Base-by-base conservation (phyloP, 1,140 invertebrate genomes). In the Drosophila nannoptera region DNA sequence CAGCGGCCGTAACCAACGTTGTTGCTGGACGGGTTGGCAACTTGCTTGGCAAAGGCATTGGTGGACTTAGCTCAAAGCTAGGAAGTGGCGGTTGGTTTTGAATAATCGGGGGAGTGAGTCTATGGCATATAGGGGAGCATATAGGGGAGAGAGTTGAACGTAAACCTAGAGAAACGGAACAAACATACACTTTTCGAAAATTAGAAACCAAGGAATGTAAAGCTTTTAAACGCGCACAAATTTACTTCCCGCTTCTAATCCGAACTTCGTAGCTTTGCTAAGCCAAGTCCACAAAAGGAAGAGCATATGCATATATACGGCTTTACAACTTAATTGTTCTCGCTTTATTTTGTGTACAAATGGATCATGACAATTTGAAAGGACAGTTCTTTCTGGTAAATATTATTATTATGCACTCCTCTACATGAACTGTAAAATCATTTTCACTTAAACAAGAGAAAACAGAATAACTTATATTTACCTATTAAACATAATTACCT, bases 31-130 rank as follows among this genome's bases (percentile, higher is more conserved):
- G 93, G 86, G 92, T 96, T 74, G 94, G 94, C 61, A 94, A 93
- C 89, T 93, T 96, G 81, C 92, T 96, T 75, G 94, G 94, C 60
- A 95, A 95, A 90, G 93, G 94, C 69, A 92, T 95, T 74, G 94
- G 94, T 75, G 94, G 94, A 69, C 91, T 95, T 78, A 94, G 94
- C 82, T 94, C 93, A 69, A 95, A 95, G 91, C 92, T 95, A 67
- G 93, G 94, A 64, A 93, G 93, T 84, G 92, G 92, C 42, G 90
- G 92, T 87, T 93, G 92, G 92, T 93, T 93, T 89, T 93, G 92
- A 88, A 33, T 6, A 22, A 22, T 22, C 22, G 1, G 3, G 22
- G 22, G 22, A 22, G 22, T 22, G 22, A 22, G 22, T 2, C 22
- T 22, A 22, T 2, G 22, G 22, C 3, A 22, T 1, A 22, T 22